These are phyloP conservation scores for Orchesellides sinensis DNA, from an alignment of 2,888 invertebrate genomes.

Conservation along the genomic window DNA sequence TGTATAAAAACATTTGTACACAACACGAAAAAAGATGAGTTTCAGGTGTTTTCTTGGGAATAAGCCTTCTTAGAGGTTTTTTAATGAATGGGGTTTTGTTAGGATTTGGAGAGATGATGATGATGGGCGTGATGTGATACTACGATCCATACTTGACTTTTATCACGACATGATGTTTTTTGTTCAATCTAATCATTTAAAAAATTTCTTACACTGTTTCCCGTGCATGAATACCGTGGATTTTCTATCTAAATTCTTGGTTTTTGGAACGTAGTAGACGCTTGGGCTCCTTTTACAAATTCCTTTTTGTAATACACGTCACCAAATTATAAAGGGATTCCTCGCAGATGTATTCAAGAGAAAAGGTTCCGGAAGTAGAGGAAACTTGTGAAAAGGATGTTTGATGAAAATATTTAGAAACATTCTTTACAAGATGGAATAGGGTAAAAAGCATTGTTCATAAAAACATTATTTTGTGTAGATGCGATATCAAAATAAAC, in stretches of 20 bases:
- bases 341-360: neutral
- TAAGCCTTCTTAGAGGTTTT: too few relatives aligned
- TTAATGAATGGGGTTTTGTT: neutral
- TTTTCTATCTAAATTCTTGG: neutral
- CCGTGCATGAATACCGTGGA: neutral
- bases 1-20: conserved; percentile 38
- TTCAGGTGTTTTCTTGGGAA: neutral
- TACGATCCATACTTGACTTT: too few relatives aligned
- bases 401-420: neutral
- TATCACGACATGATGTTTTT: neutral
- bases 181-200: neutral
- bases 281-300: conserved; percentile 39
- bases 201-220: neutral
- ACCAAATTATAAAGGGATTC: too few relatives aligned
- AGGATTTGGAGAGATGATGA: too few relatives aligned
- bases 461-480: too few relatives aligned
- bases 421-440: neutral
- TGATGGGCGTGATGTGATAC: too few relatives aligned
- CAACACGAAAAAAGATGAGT: conserved; percentile 7
- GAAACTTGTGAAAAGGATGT: conserved; percentile 30
- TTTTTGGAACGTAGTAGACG: conserved; percentile 6
- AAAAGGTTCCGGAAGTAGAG: conserved; percentile 37
- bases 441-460: too few relatives aligned
- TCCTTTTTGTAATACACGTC: too few relatives aligned
- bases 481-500: too few relatives aligned